phyloP scores from a whole-genome alignment of 1,140 invertebrate species.

The Cyclina sinensis region DNA sequence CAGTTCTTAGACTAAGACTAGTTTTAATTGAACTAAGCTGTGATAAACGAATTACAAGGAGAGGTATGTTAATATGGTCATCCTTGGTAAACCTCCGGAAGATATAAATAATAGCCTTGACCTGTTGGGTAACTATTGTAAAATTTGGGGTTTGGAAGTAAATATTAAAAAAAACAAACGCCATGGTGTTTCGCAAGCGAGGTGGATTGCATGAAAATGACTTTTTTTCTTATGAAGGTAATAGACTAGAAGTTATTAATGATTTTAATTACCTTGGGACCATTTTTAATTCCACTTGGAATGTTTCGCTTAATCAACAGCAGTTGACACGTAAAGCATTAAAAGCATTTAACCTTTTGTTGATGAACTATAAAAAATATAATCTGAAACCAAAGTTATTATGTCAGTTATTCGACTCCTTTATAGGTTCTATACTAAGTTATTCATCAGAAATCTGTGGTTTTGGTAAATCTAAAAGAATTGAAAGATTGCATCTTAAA shows the following conservation, averaged over 20 bases:
- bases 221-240: constrained; percentile 29
- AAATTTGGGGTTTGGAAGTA: constrained; percentile 23
- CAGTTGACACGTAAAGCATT: not conserved
- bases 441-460: constrained; percentile 34
- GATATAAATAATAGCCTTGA: constrained; percentile 31
- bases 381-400: not conserved
- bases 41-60: no score
- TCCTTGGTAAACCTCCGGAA: constrained; percentile 26
- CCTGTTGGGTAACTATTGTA: constrained; percentile 37
- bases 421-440: constrained; percentile 34
- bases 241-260: constrained; percentile 30
- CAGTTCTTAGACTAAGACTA: no score
- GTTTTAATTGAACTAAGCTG: no score
- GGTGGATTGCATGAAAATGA: constrained; percentile 29
- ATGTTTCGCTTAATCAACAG: constrained; percentile 36
- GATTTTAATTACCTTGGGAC: constrained; percentile 51
- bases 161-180: constrained; percentile 39
- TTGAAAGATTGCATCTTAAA: no score
- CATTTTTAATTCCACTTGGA: constrained; percentile 53
- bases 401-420: constrained; percentile 22
- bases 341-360: constrained; percentile 26
- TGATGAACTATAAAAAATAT: constrained; percentile 27
- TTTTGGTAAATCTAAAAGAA: not conserved
- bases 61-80: no score
- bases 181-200: constrained; percentile 60